Evolutionary conservation across 2,888 invertebrate genomes (phyloP).

Genomic region (Cordilura impudica): DNA sequence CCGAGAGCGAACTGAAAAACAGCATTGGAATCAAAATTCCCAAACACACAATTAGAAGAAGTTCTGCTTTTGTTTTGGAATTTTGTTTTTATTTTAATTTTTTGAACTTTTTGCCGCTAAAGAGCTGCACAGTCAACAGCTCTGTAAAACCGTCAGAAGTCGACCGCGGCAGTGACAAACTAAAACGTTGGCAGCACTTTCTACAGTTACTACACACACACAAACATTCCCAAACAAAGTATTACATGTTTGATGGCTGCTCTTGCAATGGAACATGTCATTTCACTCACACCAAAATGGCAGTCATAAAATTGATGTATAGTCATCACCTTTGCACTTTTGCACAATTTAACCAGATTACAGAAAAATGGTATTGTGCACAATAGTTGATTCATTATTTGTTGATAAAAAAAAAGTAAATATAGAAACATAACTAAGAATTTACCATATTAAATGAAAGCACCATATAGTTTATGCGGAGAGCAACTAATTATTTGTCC

Average conservation of each 20-base stretch:
- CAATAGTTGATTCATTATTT: conserved; percentile 17
- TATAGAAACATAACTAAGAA: conserved; percentile 5
- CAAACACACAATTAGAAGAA: conserved; percentile 51
- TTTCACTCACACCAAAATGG: conserved; percentile 74
- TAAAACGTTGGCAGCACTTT: neutral
- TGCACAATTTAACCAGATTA: neutral
- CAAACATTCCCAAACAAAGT: neutral
- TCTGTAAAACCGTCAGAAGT: conserved; percentile 31
- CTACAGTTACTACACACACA: conserved; percentile 1
- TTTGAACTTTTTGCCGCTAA: neutral
- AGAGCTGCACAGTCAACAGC: conserved; percentile 30
- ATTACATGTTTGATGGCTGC: conserved; percentile 2
- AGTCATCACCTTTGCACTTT: conserved; percentile 45
- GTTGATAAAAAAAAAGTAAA: neutral
- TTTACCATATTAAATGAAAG: conserved; percentile 14
- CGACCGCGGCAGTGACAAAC: conserved; percentile 36
- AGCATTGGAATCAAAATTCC: conserved; percentile 45
- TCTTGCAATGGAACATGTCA: conserved; percentile 56
- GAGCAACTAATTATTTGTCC: neutral
- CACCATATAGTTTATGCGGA: neutral
- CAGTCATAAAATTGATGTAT: conserved; percentile 55
- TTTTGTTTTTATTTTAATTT: conserved; percentile 1
- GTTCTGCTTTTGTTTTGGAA: conserved; percentile 41
- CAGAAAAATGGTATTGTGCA: neutral
- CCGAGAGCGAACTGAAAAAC: conserved; percentile 12